Conservation (phyloP, 1,140 invertebrate genomes). For the Eurosta solidaginis region DNA sequence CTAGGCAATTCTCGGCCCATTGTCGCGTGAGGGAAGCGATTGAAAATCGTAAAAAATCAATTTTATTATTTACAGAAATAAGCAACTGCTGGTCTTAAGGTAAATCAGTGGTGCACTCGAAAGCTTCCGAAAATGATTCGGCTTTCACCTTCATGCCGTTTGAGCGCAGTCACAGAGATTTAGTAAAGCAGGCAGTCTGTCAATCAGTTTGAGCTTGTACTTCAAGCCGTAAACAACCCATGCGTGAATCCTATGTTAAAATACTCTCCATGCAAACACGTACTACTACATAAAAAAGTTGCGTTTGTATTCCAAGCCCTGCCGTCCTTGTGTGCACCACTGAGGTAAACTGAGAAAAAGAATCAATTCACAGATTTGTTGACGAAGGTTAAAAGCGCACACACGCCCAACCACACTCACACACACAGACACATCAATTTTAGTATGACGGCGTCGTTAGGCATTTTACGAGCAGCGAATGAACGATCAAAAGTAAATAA, state of each 20-base stretch:
- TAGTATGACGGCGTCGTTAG: neutral
- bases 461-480: neutral
- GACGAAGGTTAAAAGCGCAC: neutral
- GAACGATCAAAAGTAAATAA: conserved; percentile 30
- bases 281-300: too few species aligned
- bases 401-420: neutral
- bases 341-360: too few species aligned
- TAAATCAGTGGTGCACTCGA: too few species aligned
- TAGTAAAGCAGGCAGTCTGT: too few species aligned
- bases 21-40: neutral
- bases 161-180: too few species aligned
- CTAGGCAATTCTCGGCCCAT: neutral
- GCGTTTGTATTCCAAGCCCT: too few species aligned
- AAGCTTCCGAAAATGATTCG: too few species aligned
- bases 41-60: conserved; percentile 21
- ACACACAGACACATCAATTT: neutral
- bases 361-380: neutral
- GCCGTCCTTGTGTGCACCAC: neutral
- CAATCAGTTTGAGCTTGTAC: too few species aligned
- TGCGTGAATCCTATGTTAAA: too few species aligned
- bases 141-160: too few species aligned
- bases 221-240: too few species aligned
- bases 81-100: too few species aligned
- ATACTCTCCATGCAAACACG: neutral
- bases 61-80: conserved; percentile 24